Percentiles rank a stretch among this genome's conserved stretches.
These are phyloP conservation scores for Drosophila neotestacea DNA, from an alignment of 2,888 invertebrate genomes.

Conservation along the genomic window DNA sequence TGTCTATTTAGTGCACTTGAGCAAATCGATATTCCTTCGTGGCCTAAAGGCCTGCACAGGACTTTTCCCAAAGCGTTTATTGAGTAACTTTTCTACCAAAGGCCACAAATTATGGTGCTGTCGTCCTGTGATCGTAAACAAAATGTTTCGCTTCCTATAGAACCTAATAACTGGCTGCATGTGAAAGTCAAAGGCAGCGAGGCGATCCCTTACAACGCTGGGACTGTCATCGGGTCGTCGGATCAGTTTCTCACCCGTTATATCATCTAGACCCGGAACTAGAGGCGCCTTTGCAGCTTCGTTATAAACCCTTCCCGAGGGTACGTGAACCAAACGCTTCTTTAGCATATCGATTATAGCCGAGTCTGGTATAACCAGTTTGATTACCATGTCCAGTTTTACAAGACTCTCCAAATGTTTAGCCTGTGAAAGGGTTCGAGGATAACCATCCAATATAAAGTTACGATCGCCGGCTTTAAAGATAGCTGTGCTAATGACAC, in stretches of 20 bases:
- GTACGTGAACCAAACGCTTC: constrained; percentile 35
- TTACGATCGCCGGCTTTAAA: not conserved
- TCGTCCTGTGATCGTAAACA: constrained; percentile 30
- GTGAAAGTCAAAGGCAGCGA: constrained; percentile 6
- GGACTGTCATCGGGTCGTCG: constrained; percentile 47
- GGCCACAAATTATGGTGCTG: constrained; percentile 45
- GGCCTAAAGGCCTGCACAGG: not conserved
- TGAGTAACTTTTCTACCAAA: constrained; percentile 26
- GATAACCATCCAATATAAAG: constrained; percentile 54
- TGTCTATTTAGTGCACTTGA: constrained; percentile 2
- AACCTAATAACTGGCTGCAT: constrained; percentile 33
- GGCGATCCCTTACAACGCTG: constrained; percentile 16
- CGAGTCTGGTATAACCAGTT: constrained; percentile 26
- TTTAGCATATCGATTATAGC: constrained; percentile 27
- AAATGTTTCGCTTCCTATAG: constrained; percentile 28
- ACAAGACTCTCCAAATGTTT: constrained; percentile 14
- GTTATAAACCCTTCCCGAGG: constrained; percentile 53
- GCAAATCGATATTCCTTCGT: not conserved
- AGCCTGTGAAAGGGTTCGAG: constrained; percentile 43
- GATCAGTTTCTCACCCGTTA: constrained; percentile 44
- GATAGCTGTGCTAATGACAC: constrained; percentile 28
- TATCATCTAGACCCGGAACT: constrained; percentile 34
- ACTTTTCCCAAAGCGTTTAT: constrained; percentile 13
- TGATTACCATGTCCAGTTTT: constrained; percentile 27
- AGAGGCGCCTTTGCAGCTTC: constrained; percentile 21